Evolutionary conservation across 2,888 invertebrate genomes (phyloP), one percentile per base, ranked within the genome.

Genomic region (Drosophila neoperkinsi): DNA sequence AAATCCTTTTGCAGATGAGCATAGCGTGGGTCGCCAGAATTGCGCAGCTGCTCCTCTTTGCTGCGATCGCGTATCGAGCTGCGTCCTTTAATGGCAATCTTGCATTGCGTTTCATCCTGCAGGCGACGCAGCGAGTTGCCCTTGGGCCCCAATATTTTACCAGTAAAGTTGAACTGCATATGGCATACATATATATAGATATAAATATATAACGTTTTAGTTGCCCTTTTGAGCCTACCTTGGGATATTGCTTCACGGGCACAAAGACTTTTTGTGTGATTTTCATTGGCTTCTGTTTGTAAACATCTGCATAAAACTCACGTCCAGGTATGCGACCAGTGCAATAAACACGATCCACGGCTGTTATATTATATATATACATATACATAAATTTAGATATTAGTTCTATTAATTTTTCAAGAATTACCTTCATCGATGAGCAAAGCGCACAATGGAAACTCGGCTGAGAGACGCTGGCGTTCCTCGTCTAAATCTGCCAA

Each of bases 141-240:
- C 93, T 98, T 98, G 18, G 98, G 98, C 0, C 98, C 98, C 84
- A 98, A 94, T 58, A 98, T 95, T 94, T 98, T 98, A 1, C 98
- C 98, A 74, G 98, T 98, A 93, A 98, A 98, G 94, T 98, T 98
- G 93, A 98, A 98, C 97, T 98, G 94, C 28, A 63, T 61, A 18
- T 33, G 18, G 13, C 2, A 4, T 13, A 28, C 4, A 34, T 13
- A 5, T 1, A 16, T 31, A 36, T 21, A 16, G 13, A 28, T 18
- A 28, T 2, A 46, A 46, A 18, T 30, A 11, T 30, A 30, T 0
- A 5, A 2, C 9, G 3, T 9, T 3, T 30, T 1, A 11, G 25
- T 28, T n/a, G 10, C 11, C 11, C 16, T 16, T 21, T 34, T 10
- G 3, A 4, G 1, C 25, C 55, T 57, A 91, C 92, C 81, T 92